A percentile compares a stretch with the other conserved stretches of the same genome.
Evolutionary conservation across 2,888 invertebrate species (phyloP).

Genomic region (Apoda limacodes): DNA sequence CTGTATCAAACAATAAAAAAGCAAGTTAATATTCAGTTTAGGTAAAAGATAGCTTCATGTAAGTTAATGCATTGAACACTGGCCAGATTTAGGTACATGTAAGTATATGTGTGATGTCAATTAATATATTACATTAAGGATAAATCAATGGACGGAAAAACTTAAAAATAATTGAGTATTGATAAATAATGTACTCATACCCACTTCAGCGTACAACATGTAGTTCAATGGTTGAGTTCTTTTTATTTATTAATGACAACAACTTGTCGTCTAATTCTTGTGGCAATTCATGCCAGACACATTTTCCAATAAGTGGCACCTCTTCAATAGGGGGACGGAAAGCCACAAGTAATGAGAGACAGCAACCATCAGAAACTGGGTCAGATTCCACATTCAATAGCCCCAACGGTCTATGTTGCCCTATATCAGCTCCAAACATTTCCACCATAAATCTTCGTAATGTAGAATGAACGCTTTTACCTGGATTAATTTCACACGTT

Average conservation of each 20-base stretch:
- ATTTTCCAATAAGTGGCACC: conserved; percentile 87
- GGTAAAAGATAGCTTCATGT: too few species aligned
- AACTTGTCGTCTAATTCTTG: conserved; percentile 76
- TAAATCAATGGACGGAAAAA: too few species aligned
- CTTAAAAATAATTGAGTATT: conserved; percentile 7
- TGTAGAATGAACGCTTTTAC: conserved; percentile 87
- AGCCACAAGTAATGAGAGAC: conserved; percentile 84
- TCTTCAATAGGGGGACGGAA: conserved; percentile 89
- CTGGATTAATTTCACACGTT: conserved; percentile 88
- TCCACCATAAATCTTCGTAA: conserved; percentile 91
- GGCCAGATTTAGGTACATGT: neutral
- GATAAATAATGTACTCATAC: conserved; percentile 14
- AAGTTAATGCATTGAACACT: neutral
- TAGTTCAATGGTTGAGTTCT: conserved; percentile 83
- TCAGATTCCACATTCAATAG: conserved; percentile 81
- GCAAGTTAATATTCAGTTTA: too few species aligned
- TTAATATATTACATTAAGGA: neutral
- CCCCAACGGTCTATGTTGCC: conserved; percentile 86
- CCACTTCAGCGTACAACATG: conserved; percentile 82
- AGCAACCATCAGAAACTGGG: conserved; percentile 77
- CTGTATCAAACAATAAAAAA: too few species aligned
- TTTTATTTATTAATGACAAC: conserved; percentile 74
- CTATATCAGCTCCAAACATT: conserved; percentile 88
- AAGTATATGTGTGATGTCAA: neutral
- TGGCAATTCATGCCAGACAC: conserved; percentile 88